Percentiles rank a stretch among this genome's conserved stretches.
phyloP scores from a whole-genome alignment of 2,888 invertebrate genomes.

The Microplitis manilae region DNA sequence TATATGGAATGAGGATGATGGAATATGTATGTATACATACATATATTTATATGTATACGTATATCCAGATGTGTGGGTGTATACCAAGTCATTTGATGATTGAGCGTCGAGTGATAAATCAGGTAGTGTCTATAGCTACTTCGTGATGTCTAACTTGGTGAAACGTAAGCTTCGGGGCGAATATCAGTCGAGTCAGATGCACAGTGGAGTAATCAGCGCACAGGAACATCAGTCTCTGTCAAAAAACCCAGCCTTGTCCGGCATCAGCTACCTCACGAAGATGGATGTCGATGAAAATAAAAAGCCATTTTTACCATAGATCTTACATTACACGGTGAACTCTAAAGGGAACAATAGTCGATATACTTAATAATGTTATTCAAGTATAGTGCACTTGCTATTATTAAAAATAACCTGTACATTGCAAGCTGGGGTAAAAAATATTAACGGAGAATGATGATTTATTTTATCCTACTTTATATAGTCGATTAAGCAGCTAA shows the following conservation, averaged over 20 bases:
- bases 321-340: not conserved
- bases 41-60: not conserved
- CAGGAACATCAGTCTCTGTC: constrained; percentile 56
- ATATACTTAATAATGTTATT: not conserved
- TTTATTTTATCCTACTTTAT: not conserved
- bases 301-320: constrained; percentile 27
- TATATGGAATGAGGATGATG: not conserved
- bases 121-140: constrained; percentile 49
- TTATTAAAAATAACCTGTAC: not conserved
- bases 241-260: constrained; percentile 50
- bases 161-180: constrained; percentile 42
- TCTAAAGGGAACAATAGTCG: not conserved
- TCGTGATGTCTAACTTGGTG: constrained; percentile 47
- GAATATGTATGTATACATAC: not conserved
- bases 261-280: constrained; percentile 55
- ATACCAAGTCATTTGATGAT: constrained; percentile 17
- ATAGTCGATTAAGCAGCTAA: not conserved
- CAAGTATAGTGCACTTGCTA: not conserved
- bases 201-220: constrained; percentile 37
- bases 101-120: constrained; percentile 51
- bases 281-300: constrained; percentile 58
- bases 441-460: not conserved
- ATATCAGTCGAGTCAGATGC: constrained; percentile 41
- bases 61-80: not conserved
- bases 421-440: not conserved